These are phyloP conservation scores for Dermochelys coriacea DNA, from an alignment of 2,797 vertebrate species.

Conservation along the genomic window DNA sequence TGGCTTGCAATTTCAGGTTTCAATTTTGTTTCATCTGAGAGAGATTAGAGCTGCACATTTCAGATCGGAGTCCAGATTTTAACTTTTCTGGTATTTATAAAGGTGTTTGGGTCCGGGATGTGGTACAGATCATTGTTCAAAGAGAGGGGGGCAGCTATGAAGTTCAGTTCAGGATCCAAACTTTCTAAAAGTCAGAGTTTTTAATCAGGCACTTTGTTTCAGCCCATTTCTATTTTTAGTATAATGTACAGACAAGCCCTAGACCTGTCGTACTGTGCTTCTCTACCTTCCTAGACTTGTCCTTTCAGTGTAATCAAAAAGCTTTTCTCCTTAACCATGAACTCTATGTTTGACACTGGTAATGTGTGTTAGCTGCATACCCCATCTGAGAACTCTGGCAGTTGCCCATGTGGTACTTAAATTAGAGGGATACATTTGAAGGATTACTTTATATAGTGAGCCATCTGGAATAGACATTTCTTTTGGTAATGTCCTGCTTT, in stretches of 20 bases:
- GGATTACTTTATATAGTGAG: not conserved
- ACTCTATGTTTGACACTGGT: not conserved
- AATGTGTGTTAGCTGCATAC: not conserved
- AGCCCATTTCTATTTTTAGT: not conserved
- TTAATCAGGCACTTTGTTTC: not conserved
- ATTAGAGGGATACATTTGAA: not conserved
- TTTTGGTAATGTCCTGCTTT: not conserved
- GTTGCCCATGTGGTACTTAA: not conserved
- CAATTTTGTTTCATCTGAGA: not conserved
- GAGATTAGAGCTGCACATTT: not conserved
- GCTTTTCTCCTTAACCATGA: not conserved
- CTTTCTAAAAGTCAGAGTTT: not conserved
- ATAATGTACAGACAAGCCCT: not conserved
- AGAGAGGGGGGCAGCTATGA: not conserved
- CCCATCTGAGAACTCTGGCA: not conserved
- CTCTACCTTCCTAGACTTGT: not conserved
- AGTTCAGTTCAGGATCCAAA: not conserved
- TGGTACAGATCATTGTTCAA: not conserved
- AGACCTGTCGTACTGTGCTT: not conserved
- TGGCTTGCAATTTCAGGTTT: too few relatives aligned
- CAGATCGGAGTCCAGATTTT: not conserved
- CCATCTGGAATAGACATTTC: not conserved
- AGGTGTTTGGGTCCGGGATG: not conserved
- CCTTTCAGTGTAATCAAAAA: accelerated
- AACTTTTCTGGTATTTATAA: not conserved